phyloP scores from a whole-genome alignment of 2,113 vertebrate species.

The Elachura formosa region DNA sequence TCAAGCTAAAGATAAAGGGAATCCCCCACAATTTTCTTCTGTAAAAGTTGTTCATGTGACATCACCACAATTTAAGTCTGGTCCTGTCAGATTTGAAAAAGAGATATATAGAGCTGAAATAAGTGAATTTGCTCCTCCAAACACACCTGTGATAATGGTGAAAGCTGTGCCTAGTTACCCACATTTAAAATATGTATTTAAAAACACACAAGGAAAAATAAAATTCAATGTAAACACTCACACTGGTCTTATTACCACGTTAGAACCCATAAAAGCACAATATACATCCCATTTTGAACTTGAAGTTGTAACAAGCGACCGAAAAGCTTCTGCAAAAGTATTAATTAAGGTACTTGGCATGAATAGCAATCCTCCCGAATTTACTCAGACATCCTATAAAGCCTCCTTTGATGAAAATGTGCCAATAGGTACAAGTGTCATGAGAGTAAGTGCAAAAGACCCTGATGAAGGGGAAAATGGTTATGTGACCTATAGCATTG shows the following conservation, averaged over 20 bases:
- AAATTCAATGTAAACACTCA: conserved; percentile 84
- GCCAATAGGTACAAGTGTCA: conserved; percentile 84
- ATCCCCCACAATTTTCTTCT: conserved; percentile 87
- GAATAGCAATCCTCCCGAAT: conserved; percentile 91
- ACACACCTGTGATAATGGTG: conserved; percentile 90
- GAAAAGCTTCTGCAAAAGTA: conserved; percentile 83
- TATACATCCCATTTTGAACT: conserved; percentile 80
- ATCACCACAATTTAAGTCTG: conserved; percentile 85
- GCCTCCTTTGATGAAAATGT: conserved; percentile 90
- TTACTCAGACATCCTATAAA: conserved; percentile 88
- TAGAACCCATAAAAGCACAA: conserved; percentile 81
- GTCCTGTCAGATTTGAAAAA: conserved; percentile 85
- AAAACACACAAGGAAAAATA: conserved; percentile 76
- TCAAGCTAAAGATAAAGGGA: conserved; percentile 96
- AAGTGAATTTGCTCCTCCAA: conserved; percentile 90
- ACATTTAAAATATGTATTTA: conserved; percentile 85
- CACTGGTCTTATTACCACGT: conserved; percentile 90
- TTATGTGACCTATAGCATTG: conserved; percentile 94
- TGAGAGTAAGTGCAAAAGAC: conserved; percentile 85
- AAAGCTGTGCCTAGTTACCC: conserved; percentile 82
- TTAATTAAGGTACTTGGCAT: conserved; percentile 83
- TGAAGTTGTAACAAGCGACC: conserved; percentile 85
- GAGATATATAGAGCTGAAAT: conserved; percentile 89
- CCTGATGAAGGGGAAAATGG: conserved; percentile 90
- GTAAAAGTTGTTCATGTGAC: conserved; percentile 85